phyloP scores from a whole-genome alignment of 1,140 invertebrate genomes.

The Drosophila sp. region DNA sequence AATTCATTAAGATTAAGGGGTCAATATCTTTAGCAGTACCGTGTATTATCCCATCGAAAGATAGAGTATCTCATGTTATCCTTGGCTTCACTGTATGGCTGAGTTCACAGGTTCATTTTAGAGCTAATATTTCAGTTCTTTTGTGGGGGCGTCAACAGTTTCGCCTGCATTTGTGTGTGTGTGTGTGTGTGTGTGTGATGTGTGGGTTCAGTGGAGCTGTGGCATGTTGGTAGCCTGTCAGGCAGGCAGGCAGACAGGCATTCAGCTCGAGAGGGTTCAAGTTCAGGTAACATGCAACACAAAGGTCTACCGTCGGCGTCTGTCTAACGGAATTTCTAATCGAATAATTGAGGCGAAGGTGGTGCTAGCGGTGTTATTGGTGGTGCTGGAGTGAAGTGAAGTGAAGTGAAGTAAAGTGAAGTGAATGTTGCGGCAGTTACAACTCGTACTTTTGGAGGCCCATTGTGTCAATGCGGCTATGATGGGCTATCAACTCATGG shows the following conservation, averaged over 20 bases:
- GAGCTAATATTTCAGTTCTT: slow-evolving; percentile 21
- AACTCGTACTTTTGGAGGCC: slow-evolving; percentile 34
- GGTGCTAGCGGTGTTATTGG: slow-evolving; percentile 7
- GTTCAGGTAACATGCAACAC: slow-evolving; percentile 28
- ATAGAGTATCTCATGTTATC: background rate
- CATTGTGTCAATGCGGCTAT: slow-evolving; percentile 72
- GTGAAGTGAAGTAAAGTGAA: slow-evolving; percentile 20
- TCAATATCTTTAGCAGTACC: background rate
- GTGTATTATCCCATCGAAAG: background rate
- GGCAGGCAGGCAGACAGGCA: slow-evolving; percentile 1
- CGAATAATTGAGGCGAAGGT: slow-evolving; percentile 58
- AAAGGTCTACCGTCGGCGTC: slow-evolving; percentile 22
- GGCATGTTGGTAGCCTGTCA: slow-evolving; percentile 14
- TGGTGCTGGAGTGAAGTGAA: slow-evolving; percentile 16
- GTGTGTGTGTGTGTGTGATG: slow-evolving; percentile 7
- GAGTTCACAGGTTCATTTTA: slow-evolving; percentile 5
- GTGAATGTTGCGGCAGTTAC: slow-evolving; percentile 16
- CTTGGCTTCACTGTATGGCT: background rate
- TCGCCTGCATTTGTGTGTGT: background rate
- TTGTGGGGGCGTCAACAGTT: slow-evolving; percentile 9
- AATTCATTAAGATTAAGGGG: too few relatives aligned
- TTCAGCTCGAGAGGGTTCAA: slow-evolving; percentile 41
- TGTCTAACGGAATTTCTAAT: slow-evolving; percentile 72
- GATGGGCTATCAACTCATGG: slow-evolving; percentile 72
- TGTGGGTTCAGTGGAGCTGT: slow-evolving; percentile 12